These are phyloP conservation scores for Strongylocentrotus purpuratus DNA, from an alignment of 35 echinoderm and acorn worm species.

Conservation along the genomic window DNA sequence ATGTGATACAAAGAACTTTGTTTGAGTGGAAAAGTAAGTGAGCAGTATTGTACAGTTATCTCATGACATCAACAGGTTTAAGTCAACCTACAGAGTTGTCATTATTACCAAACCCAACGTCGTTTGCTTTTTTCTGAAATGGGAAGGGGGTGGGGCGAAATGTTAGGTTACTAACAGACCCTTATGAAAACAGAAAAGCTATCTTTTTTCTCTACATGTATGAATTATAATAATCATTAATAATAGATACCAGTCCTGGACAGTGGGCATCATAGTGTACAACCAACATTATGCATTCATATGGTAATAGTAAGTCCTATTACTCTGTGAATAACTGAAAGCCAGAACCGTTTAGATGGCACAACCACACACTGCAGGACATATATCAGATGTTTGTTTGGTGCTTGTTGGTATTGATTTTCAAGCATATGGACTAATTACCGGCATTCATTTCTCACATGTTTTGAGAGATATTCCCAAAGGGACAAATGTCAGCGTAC, in stretches of 20 bases:
- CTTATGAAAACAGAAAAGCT: too few species aligned
- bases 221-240: too few species aligned
- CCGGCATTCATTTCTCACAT: neutral
- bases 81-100: too few species aligned
- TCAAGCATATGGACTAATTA: conserved; percentile 10
- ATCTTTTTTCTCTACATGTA: too few species aligned
- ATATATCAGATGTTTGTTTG: neutral
- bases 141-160: too few species aligned
- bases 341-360: neutral
- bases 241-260: neutral
- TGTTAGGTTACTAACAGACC: too few species aligned
- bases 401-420: neutral
- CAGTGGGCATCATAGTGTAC: neutral
- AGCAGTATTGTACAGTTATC: too few species aligned
- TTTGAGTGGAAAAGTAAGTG: too few species aligned
- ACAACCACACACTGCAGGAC: neutral
- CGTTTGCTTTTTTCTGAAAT: too few species aligned
- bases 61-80: too few species aligned
- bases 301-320: neutral
- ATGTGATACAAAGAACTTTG: too few species aligned
- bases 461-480: neutral
- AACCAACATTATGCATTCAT: neutral
- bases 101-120: too few species aligned
- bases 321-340: neutral
- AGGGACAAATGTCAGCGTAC: neutral